Evolutionary conservation across 2,888 invertebrate species (phyloP).

Genomic region (Epirrita christyi): DNA sequence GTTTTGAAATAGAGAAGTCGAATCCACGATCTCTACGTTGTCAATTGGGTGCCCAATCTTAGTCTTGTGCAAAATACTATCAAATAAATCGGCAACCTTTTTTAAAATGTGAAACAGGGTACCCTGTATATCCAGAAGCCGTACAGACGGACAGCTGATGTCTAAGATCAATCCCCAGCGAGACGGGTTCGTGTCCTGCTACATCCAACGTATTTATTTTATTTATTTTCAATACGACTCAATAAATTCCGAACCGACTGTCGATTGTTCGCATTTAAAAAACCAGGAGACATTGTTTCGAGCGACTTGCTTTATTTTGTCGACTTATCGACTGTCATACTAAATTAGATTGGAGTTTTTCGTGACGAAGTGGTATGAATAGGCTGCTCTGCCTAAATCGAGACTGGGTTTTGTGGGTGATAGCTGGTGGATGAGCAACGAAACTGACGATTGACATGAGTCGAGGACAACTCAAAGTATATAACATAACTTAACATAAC

Average conservation of each 20-base stretch:
- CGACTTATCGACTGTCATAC: slow-evolving; percentile 54
- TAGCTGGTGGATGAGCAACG: background rate
- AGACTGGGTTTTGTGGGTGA: slow-evolving; percentile 5
- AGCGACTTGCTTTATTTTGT: slow-evolving; percentile 43
- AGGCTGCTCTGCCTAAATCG: slow-evolving; percentile 28
- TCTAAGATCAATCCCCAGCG: slow-evolving; percentile 73
- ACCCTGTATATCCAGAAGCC: slow-evolving; percentile 52
- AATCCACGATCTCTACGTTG: too few relatives aligned
- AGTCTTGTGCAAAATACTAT: too few relatives aligned
- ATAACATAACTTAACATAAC: too few relatives aligned
- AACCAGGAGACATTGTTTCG: slow-evolving; percentile 65
- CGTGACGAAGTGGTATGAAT: slow-evolving; percentile 44
- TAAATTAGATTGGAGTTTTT: slow-evolving; percentile 58
- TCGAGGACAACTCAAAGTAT: too few relatives aligned
- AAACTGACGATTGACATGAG: background rate
- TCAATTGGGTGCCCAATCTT: too few relatives aligned
- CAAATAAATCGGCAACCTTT: too few relatives aligned
- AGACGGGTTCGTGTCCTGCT: slow-evolving; percentile 65
- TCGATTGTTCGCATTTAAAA: slow-evolving; percentile 73
- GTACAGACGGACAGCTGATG: slow-evolving; percentile 76
- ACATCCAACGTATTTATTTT: slow-evolving; percentile 47
- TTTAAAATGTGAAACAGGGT: background rate
- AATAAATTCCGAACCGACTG: slow-evolving; percentile 76
- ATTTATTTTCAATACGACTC: slow-evolving; percentile 75
- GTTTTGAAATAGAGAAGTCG: too few relatives aligned